Evolutionary conservation across 2,113 vertebrate species (phyloP).

Genomic region (Nanorana parkeri): DNA sequence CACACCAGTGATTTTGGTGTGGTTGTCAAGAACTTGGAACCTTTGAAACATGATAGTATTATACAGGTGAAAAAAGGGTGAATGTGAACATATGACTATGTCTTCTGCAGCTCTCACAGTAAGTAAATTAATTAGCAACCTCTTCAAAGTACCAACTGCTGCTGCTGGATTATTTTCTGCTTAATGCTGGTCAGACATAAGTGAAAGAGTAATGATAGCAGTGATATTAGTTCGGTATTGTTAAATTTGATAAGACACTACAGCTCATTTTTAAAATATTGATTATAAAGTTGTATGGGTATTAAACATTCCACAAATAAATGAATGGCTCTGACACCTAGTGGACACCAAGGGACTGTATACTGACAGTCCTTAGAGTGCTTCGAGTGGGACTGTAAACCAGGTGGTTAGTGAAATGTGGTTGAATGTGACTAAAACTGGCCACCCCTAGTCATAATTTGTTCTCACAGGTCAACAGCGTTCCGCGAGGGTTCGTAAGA

Average conservation of each 20-base stretch:
- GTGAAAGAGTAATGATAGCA: neutral
- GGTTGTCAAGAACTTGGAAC: neutral
- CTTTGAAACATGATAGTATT: neutral
- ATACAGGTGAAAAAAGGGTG: neutral
- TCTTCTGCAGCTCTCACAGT: neutral
- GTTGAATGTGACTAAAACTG: no score
- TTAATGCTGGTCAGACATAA: neutral
- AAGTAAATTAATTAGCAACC: neutral
- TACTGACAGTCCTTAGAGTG: no score
- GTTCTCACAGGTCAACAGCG: no score
- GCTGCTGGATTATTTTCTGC: neutral
- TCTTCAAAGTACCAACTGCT: neutral
- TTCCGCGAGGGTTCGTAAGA: no score
- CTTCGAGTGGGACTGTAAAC: no score
- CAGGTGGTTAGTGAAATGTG: no score
- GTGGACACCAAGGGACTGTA: no score
- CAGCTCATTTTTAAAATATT: neutral
- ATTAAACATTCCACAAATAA: no score
- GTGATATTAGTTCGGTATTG: no score
- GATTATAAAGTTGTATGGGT: neutral
- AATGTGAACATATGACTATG: conserved; percentile 25
- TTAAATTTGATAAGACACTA: neutral
- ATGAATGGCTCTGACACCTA: no score
- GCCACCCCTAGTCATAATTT: no score
- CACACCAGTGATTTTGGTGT: no score